Evolutionary conservation across 2,888 invertebrate genomes (phyloP).

Genomic region (Thysanoteuthis rhombus): DNA sequence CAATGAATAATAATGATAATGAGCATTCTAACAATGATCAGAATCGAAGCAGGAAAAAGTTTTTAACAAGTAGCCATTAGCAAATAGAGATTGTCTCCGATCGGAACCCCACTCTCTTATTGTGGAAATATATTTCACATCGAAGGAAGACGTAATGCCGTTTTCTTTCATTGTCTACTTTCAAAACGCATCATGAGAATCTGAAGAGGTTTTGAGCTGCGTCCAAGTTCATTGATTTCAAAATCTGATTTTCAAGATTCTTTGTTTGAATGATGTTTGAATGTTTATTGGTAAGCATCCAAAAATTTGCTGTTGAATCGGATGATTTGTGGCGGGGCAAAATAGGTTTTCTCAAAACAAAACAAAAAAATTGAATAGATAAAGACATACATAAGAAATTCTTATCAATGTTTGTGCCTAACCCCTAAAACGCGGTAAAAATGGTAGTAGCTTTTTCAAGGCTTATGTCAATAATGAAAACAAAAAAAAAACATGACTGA

Average conservation of each 20-base stretch:
- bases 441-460: background rate
- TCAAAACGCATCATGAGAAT: background rate
- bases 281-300: background rate
- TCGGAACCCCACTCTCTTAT: background rate
- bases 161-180: background rate
- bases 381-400: background rate
- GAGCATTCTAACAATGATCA: background rate
- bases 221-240: constrained; percentile 12
- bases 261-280: background rate
- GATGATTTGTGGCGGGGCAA: background rate
- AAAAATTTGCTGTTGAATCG: background rate
- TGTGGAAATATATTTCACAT: background rate
- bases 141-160: background rate
- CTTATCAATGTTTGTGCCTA: background rate
- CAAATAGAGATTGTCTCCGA: background rate
- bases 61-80: background rate
- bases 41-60: background rate
- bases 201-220: background rate
- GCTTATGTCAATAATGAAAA: background rate
- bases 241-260: background rate
- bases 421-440: background rate
- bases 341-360: background rate
- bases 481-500: background rate
- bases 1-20: background rate
- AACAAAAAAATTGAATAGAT: background rate